phyloP scores from a whole-genome alignment of 2,888 invertebrate genomes.

The Sarcophaga subvicina region DNA sequence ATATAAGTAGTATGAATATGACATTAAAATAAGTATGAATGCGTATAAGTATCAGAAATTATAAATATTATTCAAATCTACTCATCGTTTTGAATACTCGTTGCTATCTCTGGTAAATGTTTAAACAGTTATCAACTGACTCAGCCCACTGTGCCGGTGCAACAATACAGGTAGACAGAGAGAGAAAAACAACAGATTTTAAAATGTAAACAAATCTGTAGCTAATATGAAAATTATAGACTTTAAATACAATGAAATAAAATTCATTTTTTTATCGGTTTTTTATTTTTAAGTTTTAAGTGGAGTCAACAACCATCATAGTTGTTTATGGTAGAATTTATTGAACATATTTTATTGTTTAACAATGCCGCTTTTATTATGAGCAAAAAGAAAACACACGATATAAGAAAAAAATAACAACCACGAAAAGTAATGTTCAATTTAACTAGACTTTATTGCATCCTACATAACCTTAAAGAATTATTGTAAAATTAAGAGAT shows the following conservation, averaged over 20 bases:
- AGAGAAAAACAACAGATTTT: background rate
- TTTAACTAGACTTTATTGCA: background rate
- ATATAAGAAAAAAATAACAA: background rate
- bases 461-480: too few relatives aligned
- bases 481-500: too few relatives aligned
- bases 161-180: too few relatives aligned
- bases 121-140: too few relatives aligned
- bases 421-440: background rate
- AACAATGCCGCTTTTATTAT: slow-evolving; percentile 40
- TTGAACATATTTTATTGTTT: slow-evolving; percentile 39
- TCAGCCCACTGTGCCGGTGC: too few relatives aligned
- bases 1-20: too few relatives aligned
- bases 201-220: slow-evolving; percentile 46
- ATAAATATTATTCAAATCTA: too few relatives aligned
- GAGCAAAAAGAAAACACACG: background rate
- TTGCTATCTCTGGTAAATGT: too few relatives aligned
- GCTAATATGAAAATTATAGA: slow-evolving; percentile 67
- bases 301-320: slow-evolving; percentile 6
- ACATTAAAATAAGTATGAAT: too few relatives aligned
- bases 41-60: too few relatives aligned
- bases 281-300: slow-evolving; percentile 30
- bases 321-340: slow-evolving; percentile 23
- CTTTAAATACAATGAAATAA: slow-evolving; percentile 32
- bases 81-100: too few relatives aligned
- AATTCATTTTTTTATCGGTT: slow-evolving; percentile 13